A percentile compares a stretch with the other conserved stretches of the same genome.
phyloP scores from a whole-genome alignment of 2,113 vertebrate genomes.

The Varanus komodoensis region DNA sequence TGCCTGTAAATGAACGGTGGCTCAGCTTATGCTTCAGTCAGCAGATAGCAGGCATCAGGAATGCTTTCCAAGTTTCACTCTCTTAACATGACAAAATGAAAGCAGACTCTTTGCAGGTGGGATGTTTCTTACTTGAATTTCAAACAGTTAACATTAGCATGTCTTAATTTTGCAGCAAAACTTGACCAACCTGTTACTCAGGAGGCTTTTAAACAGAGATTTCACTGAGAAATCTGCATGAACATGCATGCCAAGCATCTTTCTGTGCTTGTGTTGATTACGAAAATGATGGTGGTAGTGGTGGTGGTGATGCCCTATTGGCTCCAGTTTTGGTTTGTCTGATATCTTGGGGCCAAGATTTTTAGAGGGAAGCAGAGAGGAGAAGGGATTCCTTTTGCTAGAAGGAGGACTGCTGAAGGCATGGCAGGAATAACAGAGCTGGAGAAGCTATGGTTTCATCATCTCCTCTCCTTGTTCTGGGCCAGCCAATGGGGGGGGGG shows the following conservation, averaged over 20 bases:
- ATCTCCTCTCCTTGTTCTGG: background rate
- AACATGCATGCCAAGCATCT: background rate
- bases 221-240: slow-evolving; percentile 45
- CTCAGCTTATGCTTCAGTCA: slow-evolving; percentile 27
- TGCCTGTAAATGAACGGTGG: slow-evolving; percentile 25
- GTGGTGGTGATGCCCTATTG: background rate
- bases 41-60: slow-evolving; percentile 18
- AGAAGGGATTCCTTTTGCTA: background rate
- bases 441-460: background rate
- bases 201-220: slow-evolving; percentile 50
- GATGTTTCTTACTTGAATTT: slow-evolving; percentile 69
- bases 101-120: slow-evolving; percentile 60
- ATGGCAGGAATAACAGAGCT: background rate
- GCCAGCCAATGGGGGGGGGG: too few relatives aligned
- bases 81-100: slow-evolving; percentile 46
- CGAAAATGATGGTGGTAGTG: background rate
- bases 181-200: slow-evolving; percentile 63
- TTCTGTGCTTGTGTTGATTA: slow-evolving; percentile 15
- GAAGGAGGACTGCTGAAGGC: background rate
- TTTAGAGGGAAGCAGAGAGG: background rate
- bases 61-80: slow-evolving; percentile 59
- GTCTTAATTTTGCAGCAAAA: slow-evolving; percentile 73
- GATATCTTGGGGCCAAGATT: slow-evolving; percentile 22
- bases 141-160: slow-evolving; percentile 67
- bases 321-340: background rate